Conservation (phyloP, 2,797 vertebrate genomes). For the Fundulus diaphanus region DNA sequence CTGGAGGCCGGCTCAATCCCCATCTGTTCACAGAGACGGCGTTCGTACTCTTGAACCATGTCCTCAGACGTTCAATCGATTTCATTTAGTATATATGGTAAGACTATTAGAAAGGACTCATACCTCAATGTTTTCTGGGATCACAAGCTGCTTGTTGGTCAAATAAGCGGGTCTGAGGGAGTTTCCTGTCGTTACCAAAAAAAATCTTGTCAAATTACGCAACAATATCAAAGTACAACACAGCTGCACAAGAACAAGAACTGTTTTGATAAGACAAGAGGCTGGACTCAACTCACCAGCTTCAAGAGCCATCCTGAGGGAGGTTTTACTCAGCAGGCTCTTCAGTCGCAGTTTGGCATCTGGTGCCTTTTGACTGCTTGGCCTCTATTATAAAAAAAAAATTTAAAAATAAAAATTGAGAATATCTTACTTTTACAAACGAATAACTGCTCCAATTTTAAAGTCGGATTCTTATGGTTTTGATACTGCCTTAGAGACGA, state of each 20-base stretch:
- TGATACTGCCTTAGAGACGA: constrained; percentile 60
- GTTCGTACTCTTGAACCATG: not conserved
- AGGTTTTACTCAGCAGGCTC: constrained; percentile 87
- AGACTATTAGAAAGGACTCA: not conserved
- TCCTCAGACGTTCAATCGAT: not conserved
- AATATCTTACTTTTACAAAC: not conserved
- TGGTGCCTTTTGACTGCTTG: constrained; percentile 55
- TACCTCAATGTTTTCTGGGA: constrained; percentile 55
- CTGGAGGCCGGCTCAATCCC: constrained; percentile 79
- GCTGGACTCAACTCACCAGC: constrained; percentile 77
- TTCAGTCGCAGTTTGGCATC: constrained; percentile 85
- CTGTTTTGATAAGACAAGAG: not conserved
- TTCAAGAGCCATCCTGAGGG: constrained; percentile 77
- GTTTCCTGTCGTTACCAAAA: constrained; percentile 44
- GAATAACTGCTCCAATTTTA: not conserved
- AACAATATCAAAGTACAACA: not conserved
- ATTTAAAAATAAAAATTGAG: not conserved
- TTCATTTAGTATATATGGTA: not conserved
- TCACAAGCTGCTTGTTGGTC: constrained; percentile 48
- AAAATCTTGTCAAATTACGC: not conserved
- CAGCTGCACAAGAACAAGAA: not conserved
- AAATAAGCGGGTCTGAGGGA: constrained; percentile 31
- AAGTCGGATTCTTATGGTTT: not conserved
- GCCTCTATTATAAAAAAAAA: constrained; percentile 29
- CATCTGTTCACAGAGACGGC: constrained; percentile 73